Percentiles rank a stretch among this genome's conserved stretches.
These are phyloP conservation scores for Eleginops maclovinus DNA, from an alignment of 2,113 vertebrate species.

Conservation along the genomic window DNA sequence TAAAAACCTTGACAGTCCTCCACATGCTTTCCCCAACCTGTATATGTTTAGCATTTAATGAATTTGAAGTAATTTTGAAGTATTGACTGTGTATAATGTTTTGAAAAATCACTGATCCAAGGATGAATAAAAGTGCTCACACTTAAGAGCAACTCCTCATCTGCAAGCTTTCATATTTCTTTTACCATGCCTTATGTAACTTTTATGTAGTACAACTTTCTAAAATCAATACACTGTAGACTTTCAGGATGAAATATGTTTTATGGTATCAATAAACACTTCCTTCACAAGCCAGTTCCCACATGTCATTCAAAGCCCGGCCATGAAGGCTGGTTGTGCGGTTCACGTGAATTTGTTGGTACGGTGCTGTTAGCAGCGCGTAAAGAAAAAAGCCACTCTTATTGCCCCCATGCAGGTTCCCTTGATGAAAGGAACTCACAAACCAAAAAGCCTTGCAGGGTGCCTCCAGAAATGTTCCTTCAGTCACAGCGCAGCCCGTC, in stretches of 20 bases:
- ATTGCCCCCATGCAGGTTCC: slow-evolving; percentile 57
- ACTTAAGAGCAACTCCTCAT: slow-evolving; percentile 48
- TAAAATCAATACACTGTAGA: slow-evolving; percentile 66
- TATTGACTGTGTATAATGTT: slow-evolving; percentile 76
- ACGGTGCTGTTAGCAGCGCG: slow-evolving; percentile 11
- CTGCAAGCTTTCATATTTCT: slow-evolving; percentile 69
- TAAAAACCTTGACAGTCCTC: slow-evolving; percentile 97
- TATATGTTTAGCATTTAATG: slow-evolving; percentile 76
- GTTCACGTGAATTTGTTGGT: slow-evolving; percentile 50
- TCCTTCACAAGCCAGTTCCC: slow-evolving; percentile 49
- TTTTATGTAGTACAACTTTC: slow-evolving; percentile 71
- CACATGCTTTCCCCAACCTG: slow-evolving; percentile 80
- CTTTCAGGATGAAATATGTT: slow-evolving; percentile 63
- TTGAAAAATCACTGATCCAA: slow-evolving; percentile 77
- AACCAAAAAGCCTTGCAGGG: slow-evolving; percentile 81
- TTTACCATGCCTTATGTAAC: slow-evolving; percentile 67
- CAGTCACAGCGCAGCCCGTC: slow-evolving; percentile 71
- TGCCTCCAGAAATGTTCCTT: slow-evolving; percentile 84
- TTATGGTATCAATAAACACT: slow-evolving; percentile 61
- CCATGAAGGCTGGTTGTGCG: slow-evolving; percentile 18
- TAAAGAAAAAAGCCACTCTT: slow-evolving; percentile 44
- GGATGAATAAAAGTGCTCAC: slow-evolving; percentile 59
- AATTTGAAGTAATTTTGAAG: slow-evolving; percentile 77
- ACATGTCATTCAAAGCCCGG: slow-evolving; percentile 27
- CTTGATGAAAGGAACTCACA: slow-evolving; percentile 63